Base-by-base conservation (phyloP, 2,797 vertebrate species). In the Neosilurus hyrtlii region DNA sequence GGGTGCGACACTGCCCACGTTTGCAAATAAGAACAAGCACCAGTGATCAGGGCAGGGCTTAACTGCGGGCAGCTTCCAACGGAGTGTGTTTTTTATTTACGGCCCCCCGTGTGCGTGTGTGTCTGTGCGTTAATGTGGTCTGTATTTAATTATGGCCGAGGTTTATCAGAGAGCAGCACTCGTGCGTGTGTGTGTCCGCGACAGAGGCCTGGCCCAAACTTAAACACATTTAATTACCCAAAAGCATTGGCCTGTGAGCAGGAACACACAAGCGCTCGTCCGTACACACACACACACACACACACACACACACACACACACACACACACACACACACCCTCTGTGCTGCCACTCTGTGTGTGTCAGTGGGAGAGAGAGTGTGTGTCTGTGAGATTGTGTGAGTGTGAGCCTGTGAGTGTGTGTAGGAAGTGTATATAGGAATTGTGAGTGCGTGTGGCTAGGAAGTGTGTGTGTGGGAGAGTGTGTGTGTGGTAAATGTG, bases 141-240 rank as follows among this genome's bases (percentile, higher is more conserved):
- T 89, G 91, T 93, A 93, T 95, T 94, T 95, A 95, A 94, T 95
- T 95, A 95, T 92, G 90, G 91, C 89, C 86, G 91, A 90, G 92
- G 93, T 92, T 95, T 94, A 95, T 95, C 94, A 92, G 91, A 91
- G 92, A 91, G 88, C 91, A 91, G 92, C 94, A 95, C 92, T 94
- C 94, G 93, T 91, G 92, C 93, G 92, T 92, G 92, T 92, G 92
- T 94, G 93, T 93, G 93, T 93, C 92, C 65, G 86, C 90, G 92
- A 92, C 89, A 92, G 94, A 94, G 91, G 92, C 90, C 92, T 86
- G 79, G 82, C 67, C 65, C 79, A 80, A 85, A 87, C 85, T 81
- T 93, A 92, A 93, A 93, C 92, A 91, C 93, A 92, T 95, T 94
- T 95, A 95, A 95, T 95, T 95, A 95, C 92, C 92, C 92, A 91